Conservation (phyloP, 2,797 vertebrate genomes). For the Acanthurus lineatus region DNA sequence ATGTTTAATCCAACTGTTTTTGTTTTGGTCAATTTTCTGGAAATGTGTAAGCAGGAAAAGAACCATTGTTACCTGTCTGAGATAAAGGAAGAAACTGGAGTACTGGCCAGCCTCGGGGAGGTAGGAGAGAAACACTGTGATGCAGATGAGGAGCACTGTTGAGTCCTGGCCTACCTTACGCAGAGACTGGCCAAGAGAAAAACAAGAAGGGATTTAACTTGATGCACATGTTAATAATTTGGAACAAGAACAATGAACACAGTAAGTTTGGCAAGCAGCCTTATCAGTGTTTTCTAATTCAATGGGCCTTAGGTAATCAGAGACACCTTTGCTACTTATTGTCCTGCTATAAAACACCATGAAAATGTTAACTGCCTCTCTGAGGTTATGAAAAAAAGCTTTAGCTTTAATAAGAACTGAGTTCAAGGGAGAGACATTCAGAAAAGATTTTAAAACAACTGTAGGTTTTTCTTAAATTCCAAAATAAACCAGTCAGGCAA, state of each 20-base stretch:
- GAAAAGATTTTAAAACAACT: too few relatives aligned
- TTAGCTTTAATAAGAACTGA: background rate
- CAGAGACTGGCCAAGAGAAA: constrained; percentile 84
- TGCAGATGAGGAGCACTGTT: constrained; percentile 94
- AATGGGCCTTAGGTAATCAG: background rate
- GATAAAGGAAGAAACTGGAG: constrained; percentile 96
- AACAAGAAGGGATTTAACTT: constrained; percentile 40
- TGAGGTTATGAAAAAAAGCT: background rate
- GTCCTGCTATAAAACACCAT: background rate
- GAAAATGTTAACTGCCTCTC: background rate
- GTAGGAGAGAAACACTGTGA: constrained; percentile 95
- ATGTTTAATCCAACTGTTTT: background rate
- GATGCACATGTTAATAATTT: constrained; percentile 68
- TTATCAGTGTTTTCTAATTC: too few relatives aligned
- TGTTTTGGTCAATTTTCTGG: background rate
- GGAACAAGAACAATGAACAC: constrained; percentile 6
- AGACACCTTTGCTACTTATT: background rate
- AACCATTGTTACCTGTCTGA: constrained; percentile 87
- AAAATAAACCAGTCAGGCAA: too few relatives aligned
- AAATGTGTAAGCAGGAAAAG: background rate
- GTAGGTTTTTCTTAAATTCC: too few relatives aligned
- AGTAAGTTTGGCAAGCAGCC: too few relatives aligned
- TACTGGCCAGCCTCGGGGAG: constrained; percentile 95
- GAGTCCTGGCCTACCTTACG: constrained; percentile 95
- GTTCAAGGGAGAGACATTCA: background rate